These are phyloP conservation scores for Sturmia bella DNA, from an alignment of 2,888 invertebrate genomes.

Conservation along the genomic window DNA sequence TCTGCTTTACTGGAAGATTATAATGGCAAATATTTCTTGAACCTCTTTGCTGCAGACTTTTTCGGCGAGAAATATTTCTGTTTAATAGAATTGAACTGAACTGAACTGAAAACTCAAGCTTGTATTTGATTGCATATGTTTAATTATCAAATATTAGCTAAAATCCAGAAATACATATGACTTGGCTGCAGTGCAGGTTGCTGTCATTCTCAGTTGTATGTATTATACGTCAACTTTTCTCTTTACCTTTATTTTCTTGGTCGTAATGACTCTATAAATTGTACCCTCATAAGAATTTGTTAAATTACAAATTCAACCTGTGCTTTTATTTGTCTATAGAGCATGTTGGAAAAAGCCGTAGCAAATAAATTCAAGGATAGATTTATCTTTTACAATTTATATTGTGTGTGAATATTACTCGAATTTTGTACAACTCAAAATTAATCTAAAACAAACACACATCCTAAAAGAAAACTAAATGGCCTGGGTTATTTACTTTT, in stretches of 20 bases:
- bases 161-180: no score
- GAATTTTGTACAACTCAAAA: background rate
- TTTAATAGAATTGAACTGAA: no score
- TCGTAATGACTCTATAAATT: constrained; percentile 4
- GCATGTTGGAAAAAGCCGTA: background rate
- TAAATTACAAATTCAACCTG: constrained; percentile 8
- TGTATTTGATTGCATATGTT: no score
- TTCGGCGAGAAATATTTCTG: no score
- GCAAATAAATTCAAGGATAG: background rate
- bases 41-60: no score
- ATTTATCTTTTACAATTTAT: background rate
- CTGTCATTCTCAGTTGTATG: no score
- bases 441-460: background rate
- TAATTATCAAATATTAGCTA: no score
- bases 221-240: no score
- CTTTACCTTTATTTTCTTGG: background rate
- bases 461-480: background rate
- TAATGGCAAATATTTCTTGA: no score
- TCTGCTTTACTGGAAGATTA: no score
- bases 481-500: background rate
- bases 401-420: background rate
- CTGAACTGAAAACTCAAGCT: no score
- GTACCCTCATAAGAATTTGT: constrained; percentile 10
- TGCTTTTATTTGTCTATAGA: background rate
- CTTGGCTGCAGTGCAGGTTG: no score